Evolutionary conservation across 2,797 vertebrate species (phyloP).

Genomic region (Poeciliopsis turneri): DNA sequence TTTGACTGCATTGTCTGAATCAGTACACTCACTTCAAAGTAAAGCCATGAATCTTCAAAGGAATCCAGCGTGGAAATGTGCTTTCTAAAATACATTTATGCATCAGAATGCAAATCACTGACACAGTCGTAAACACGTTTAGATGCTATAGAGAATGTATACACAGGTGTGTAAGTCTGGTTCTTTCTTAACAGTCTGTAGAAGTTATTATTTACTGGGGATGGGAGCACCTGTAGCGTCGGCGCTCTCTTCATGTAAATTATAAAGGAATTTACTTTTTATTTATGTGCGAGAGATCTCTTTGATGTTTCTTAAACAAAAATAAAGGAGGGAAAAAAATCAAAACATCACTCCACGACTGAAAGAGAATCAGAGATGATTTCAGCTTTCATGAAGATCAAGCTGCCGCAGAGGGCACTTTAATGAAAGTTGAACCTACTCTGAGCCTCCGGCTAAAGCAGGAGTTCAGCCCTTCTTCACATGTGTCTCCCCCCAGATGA

Average conservation of each 20-base stretch:
- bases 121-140: conserved; percentile 24
- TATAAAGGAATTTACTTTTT: conserved; percentile 22
- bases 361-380: conserved; percentile 57
- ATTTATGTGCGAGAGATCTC: conserved; percentile 22
- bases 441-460: conserved; percentile 35
- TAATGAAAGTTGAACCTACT: conserved; percentile 44
- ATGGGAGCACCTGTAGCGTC: conserved; percentile 34
- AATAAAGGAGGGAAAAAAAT: conserved; percentile 33
- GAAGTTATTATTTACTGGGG: not conserved
- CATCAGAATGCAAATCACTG: conserved; percentile 47
- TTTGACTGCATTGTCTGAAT: conserved; percentile 47
- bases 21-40: conserved; percentile 49
- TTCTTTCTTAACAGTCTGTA: conserved; percentile 1
- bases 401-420: conserved; percentile 37
- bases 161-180: conserved; percentile 21
- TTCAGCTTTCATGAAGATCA: conserved; percentile 54
- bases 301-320: conserved; percentile 61
- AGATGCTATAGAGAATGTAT: conserved; percentile 11
- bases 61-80: conserved; percentile 42
- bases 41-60: conserved; percentile 54
- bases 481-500: conserved; percentile 39
- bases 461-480: conserved; percentile 14
- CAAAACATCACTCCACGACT: conserved; percentile 29
- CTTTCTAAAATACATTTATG: conserved; percentile 36
- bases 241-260: conserved; percentile 15